A percentile compares a stretch with the other conserved stretches of the same genome.
phyloP scores from a whole-genome alignment of 2,113 vertebrate species.

The Fulica atra region DNA sequence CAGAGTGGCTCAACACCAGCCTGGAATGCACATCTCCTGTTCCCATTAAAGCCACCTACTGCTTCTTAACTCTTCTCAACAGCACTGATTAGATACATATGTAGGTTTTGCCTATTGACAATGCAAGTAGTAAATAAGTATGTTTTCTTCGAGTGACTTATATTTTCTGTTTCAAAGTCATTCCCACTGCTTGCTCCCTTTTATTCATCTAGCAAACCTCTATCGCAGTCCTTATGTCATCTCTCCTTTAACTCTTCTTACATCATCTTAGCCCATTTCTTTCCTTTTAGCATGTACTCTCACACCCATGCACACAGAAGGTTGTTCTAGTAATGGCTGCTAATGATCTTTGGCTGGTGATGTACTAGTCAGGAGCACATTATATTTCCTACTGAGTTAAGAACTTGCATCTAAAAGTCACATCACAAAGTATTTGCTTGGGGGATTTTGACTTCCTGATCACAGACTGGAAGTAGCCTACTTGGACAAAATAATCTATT shows the following conservation, averaged over 20 bases:
- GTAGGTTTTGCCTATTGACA: not conserved
- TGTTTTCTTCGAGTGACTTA: not conserved
- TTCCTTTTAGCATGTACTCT: not conserved
- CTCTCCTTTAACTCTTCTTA: not conserved
- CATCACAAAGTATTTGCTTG: not conserved
- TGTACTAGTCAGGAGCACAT: fast-evolving
- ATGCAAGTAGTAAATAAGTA: not conserved
- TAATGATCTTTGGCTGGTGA: not conserved
- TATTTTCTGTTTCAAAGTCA: not conserved
- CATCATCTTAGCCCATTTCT: not conserved
- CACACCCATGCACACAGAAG: not conserved
- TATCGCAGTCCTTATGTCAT: not conserved
- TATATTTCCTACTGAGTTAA: not conserved
- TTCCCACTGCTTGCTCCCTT: not conserved
- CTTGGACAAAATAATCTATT: not conserved
- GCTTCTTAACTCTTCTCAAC: not conserved
- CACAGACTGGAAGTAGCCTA: not conserved
- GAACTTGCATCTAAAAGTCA: not conserved
- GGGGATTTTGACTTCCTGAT: not conserved
- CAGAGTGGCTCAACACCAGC: not conserved
- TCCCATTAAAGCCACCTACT: not conserved
- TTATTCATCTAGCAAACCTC: not conserved
- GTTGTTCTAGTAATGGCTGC: not conserved
- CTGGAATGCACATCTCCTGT: not conserved
- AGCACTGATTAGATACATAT: not conserved